Percentiles rank a stretch among this genome's conserved stretches.
Conservation (phyloP, 1,140 invertebrate species). For the Aphidius gifuensis region DNA sequence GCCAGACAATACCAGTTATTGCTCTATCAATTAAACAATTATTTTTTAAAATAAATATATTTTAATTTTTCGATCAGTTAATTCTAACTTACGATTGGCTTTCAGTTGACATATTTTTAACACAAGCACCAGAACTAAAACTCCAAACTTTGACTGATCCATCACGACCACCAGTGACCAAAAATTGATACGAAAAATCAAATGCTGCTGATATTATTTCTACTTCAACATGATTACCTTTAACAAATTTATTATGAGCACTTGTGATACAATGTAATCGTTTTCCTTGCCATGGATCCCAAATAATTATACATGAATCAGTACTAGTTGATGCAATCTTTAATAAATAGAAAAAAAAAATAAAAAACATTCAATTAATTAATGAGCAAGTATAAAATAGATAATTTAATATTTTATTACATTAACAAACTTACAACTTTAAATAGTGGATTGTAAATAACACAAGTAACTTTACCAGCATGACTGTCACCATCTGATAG, state of each 20-base stretch:
- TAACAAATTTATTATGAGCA: slow-evolving; percentile 61
- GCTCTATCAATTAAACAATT: slow-evolving; percentile 29
- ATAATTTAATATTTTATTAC: slow-evolving; percentile 1
- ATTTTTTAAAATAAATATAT: background rate
- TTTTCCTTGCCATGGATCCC: slow-evolving; percentile 64
- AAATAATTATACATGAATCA: slow-evolving; percentile 71
- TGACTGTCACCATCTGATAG: slow-evolving; percentile 69
- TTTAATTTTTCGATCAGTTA: background rate
- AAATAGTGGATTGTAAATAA: slow-evolving; percentile 68
- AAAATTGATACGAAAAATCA: slow-evolving; percentile 65
- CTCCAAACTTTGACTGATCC: slow-evolving; percentile 75
- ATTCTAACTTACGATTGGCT: slow-evolving; percentile 42
- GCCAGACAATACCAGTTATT: slow-evolving; percentile 46
- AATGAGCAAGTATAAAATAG: background rate
- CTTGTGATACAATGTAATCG: slow-evolving; percentile 62
- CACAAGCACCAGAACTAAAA: slow-evolving; percentile 70
- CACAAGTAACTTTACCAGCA: slow-evolving; percentile 60
- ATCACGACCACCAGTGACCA: slow-evolving; percentile 69
- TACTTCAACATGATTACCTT: slow-evolving; percentile 61
- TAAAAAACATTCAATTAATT: background rate
- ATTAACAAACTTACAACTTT: slow-evolving; percentile 55
- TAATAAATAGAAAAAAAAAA: background rate
- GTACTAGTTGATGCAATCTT: slow-evolving; percentile 62
- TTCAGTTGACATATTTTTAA: slow-evolving; percentile 63
- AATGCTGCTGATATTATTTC: slow-evolving; percentile 77